A percentile compares a stretch with the other conserved stretches of the same genome.
Conservation (phyloP, 2,888 invertebrate genomes). For the Opisthograptis luteolata region DNA sequence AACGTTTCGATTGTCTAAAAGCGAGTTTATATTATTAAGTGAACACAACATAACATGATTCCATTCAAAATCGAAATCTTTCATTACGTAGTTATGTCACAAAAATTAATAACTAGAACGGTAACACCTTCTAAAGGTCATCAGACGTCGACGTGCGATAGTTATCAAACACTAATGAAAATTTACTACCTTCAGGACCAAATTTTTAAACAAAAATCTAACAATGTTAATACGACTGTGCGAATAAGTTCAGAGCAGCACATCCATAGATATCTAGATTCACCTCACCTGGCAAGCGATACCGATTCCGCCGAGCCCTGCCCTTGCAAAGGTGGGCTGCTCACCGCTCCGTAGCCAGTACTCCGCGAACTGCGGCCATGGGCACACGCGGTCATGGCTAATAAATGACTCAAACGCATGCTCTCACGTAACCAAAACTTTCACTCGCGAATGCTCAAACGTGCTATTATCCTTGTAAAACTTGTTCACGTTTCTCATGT, state of each 20-base stretch:
- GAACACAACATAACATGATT: too few relatives aligned
- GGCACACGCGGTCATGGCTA: slow-evolving; percentile 38
- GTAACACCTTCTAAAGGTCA: too few relatives aligned
- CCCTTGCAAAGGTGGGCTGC: slow-evolving; percentile 45
- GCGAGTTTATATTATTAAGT: too few relatives aligned
- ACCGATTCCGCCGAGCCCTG: slow-evolving; percentile 48
- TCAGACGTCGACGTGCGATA: too few relatives aligned
- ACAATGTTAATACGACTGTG: too few relatives aligned
- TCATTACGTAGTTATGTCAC: too few relatives aligned
- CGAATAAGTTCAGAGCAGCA: slow-evolving; percentile 22
- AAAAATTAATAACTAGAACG: too few relatives aligned
- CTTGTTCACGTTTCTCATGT: slow-evolving; percentile 1
- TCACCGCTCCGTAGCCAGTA: slow-evolving; percentile 49
- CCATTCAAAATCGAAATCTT: too few relatives aligned
- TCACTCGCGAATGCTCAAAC: slow-evolving; percentile 21
- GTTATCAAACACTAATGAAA: too few relatives aligned
- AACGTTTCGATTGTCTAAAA: too few relatives aligned
- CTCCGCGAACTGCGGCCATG: slow-evolving; percentile 59
- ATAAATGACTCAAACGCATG: slow-evolving; percentile 44
- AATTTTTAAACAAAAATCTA: too few relatives aligned
- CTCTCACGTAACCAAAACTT: slow-evolving; percentile 55
- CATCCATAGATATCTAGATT: slow-evolving; percentile 51
- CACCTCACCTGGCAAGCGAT: slow-evolving; percentile 60
- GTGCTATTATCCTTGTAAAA: background rate
- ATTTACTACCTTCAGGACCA: too few relatives aligned